Base-by-base conservation (phyloP, 2,113 vertebrate genomes). In the Motacilla tschutschensis region DNA sequence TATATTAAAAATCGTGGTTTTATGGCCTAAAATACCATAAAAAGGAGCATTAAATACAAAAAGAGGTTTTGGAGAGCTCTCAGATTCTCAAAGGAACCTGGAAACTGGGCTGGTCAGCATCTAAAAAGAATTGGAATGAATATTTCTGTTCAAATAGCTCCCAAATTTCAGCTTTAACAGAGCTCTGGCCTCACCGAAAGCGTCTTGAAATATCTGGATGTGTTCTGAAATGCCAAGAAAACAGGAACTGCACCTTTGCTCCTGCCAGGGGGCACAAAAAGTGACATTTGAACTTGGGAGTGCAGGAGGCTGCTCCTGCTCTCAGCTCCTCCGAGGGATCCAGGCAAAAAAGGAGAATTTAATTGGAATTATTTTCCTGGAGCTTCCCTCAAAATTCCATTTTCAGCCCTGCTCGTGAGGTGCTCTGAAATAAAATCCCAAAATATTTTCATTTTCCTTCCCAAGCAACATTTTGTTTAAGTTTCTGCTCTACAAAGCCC, bases 151-250 rank as follows among this genome's bases (percentile, higher is more conserved):
- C 1, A 35, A 65, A 65, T 20, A 28, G 28, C 4, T 47, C 5
- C 6, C 10, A 20, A 35, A 47, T 11, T 47, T 47, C n/a, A 47
- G n/a, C n/a, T 65, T 35, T 10, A 35, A 28, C 43, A 26, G 43
- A 64, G 31, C 11, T 25, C 41, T 64, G 31, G 31, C 1, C 0
- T 46, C 43, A 11, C 2, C 2, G 13, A 47, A 47, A 28, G 3
- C 1, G 0, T 8, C 12, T 20, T 19, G 14, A 20, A 35, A 65
- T 28, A 25, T 14, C 6, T 10, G 17, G 4, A 3, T 28, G 12
- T 6, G 15, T 47, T 65, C 35, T 47, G 18, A 47, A 47, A 65
- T 3, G 43, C 8, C 18, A 3, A 47, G 43, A 9, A 47, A 35
- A 20, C 6, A 47, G n/a, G 43, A 65, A 47, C 10, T 35, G 24